Percentiles rank a stretch among this genome's conserved stretches.
Conservation (phyloP, 2,888 invertebrate genomes). For the Prosopocoilus inquinatus region DNA sequence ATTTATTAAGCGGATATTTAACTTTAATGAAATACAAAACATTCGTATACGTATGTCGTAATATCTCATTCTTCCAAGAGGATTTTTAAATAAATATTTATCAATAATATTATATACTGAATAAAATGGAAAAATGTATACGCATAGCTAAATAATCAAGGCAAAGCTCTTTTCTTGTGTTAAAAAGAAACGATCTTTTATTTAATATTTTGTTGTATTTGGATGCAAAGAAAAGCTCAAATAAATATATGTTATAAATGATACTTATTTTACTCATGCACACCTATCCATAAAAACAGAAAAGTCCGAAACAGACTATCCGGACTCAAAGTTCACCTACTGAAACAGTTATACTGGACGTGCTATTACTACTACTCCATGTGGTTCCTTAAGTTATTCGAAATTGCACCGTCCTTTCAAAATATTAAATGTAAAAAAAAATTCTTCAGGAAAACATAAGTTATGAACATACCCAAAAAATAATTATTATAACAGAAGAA, state of each 20-base stretch:
- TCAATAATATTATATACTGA: slow-evolving; percentile 57
- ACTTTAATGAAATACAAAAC: slow-evolving; percentile 52
- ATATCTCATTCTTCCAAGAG: slow-evolving; percentile 61
- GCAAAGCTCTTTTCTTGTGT: slow-evolving; percentile 71
- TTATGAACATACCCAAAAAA: too few relatives aligned
- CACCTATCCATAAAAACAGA: too few relatives aligned
- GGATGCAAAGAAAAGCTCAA: slow-evolving; percentile 84
- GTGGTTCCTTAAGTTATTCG: too few relatives aligned
- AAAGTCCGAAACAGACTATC: too few relatives aligned
- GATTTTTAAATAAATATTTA: slow-evolving; percentile 53
- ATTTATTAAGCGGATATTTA: slow-evolving; percentile 33
- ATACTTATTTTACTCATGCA: slow-evolving; percentile 29
- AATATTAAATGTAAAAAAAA: too few relatives aligned
- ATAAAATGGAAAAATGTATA: slow-evolving; percentile 68
- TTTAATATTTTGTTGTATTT: slow-evolving; percentile 84
- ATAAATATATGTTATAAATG: slow-evolving; percentile 84
- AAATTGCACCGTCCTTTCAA: too few relatives aligned
- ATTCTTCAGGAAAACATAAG: too few relatives aligned
- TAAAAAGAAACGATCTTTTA: slow-evolving; percentile 64
- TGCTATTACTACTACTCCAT: too few relatives aligned
- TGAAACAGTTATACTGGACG: too few relatives aligned
- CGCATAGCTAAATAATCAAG: slow-evolving; percentile 63
- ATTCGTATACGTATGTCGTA: slow-evolving; percentile 75
- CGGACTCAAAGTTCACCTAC: too few relatives aligned
- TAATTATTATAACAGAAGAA: too few relatives aligned